Conservation (phyloP, 2,113 vertebrate species). For the Hemiscyllium ocellatum region DNA sequence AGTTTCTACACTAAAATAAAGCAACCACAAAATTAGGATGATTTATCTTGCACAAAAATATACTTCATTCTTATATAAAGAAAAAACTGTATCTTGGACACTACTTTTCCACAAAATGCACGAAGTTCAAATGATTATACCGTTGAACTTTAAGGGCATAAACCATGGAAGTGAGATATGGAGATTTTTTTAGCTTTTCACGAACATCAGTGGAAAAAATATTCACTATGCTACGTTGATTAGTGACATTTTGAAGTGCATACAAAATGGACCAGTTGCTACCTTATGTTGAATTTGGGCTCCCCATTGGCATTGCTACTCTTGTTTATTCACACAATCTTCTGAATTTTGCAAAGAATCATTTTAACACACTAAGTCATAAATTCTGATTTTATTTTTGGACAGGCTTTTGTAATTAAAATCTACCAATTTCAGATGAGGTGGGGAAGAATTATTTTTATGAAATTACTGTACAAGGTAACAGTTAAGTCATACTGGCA, state of each 20-base stretch:
- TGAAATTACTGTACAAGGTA: constrained; percentile 36
- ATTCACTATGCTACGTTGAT: background rate
- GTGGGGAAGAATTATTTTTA: constrained; percentile 24
- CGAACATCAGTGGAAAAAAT: background rate
- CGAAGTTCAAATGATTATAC: background rate
- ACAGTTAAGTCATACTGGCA: constrained; percentile 6
- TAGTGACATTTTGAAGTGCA: background rate
- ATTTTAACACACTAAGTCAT: constrained; percentile 6
- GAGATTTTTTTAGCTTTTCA: background rate
- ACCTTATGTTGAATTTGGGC: background rate
- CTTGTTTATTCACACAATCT: background rate
- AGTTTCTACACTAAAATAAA: constrained; percentile 43
- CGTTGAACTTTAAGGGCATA: background rate
- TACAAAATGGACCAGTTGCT: background rate
- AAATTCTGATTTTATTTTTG: background rate
- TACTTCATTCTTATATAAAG: background rate
- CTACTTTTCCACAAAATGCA: background rate
- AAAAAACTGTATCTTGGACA: constrained; percentile 26
- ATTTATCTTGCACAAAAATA: background rate
- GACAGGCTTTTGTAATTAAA: constrained; percentile 9
- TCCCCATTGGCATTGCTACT: background rate
- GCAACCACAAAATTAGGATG: background rate
- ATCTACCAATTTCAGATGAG: background rate
- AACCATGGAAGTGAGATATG: background rate
- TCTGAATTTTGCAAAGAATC: background rate